Base-by-base conservation (phyloP, 1,140 invertebrate genomes). In the Akabosia matsudoensis region DNA sequence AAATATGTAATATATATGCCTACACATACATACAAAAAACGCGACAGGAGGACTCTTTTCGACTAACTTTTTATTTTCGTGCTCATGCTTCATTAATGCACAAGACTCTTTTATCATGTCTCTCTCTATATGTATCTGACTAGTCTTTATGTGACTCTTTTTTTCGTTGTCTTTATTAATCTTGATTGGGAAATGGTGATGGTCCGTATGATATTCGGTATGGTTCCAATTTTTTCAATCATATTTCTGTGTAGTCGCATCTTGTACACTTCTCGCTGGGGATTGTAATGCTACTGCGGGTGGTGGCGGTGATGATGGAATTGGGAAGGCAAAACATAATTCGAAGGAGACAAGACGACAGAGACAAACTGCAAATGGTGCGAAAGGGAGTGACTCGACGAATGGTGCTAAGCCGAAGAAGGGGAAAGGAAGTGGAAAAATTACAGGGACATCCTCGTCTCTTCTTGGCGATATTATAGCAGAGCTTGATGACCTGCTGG, bases 381-480 rank as follows among this genome's bases (percentile, higher is more conserved):
- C 3, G 4, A 4, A 13, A 61, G 54, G 4, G 14, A 61, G n/a
- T 61, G 24, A 51, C 45, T 51, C 45, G n/a, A n/a, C 24, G 54
- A 28, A 22, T 16, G 26, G 61, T 16, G 22, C 26, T 22, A 67
- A 31, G 10, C 13, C 26, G 4, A 30, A 7, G 7, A 67, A 28
- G 7, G 28, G 26, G 54, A 61, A 61, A 61, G 37, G 54, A 22
- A 67, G 31, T 31, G 61, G 61, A 4, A 67, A 10, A 30, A 67
- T 67, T 13, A 67, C 61, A 13, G 61, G 61, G 24, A 22, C 22
- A 7, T 30, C 61, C 4, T 67, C 61, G 33, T 75, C 74, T 10
- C 54, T 79, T 70, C 76, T 79, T 73, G 79, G 76, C 24, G 79
- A 79, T 64, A 79, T 79, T 67, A 79, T 79, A 45, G 70, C 79